A percentile compares a stretch with the other conserved stretches of the same genome.
Evolutionary conservation across 1,140 invertebrate species (phyloP).

Genomic region (Cydia fagiglandana): DNA sequence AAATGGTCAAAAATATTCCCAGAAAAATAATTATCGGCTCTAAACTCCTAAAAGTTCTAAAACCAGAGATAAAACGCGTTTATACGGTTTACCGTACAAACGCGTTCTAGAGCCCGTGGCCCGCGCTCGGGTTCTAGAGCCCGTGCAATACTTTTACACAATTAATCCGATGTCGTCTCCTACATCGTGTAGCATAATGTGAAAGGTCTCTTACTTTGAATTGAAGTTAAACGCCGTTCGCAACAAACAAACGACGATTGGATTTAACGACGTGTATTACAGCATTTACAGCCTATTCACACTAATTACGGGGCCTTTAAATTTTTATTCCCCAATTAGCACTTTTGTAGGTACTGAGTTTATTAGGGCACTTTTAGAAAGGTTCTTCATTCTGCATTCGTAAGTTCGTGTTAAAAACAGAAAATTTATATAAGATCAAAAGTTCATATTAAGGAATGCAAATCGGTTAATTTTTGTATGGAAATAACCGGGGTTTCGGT

Average conservation of each 20-base stretch:
- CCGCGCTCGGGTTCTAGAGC: no score
- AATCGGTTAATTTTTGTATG: no score
- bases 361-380: neutral
- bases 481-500: no score
- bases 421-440: no score
- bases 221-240: constrained; percentile 11
- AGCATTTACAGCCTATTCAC: neutral
- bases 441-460: no score
- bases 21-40: no score
- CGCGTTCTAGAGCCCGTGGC: no score
- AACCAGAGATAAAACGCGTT: no score
- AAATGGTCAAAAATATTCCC: no score
- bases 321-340: constrained; percentile 6
- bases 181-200: neutral
- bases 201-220: neutral
- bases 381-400: neutral
- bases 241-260: constrained; percentile 8
- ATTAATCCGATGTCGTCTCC: neutral
- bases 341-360: neutral
- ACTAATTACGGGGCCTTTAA: neutral
- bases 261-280: constrained; percentile 26
- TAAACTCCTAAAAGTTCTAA: no score
- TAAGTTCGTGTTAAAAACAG: no score
- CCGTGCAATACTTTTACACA: neutral
- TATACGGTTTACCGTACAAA: no score